These are phyloP conservation scores for Ifrita kowaldi DNA, from an alignment of 2,113 vertebrate species.

Conservation along the genomic window DNA sequence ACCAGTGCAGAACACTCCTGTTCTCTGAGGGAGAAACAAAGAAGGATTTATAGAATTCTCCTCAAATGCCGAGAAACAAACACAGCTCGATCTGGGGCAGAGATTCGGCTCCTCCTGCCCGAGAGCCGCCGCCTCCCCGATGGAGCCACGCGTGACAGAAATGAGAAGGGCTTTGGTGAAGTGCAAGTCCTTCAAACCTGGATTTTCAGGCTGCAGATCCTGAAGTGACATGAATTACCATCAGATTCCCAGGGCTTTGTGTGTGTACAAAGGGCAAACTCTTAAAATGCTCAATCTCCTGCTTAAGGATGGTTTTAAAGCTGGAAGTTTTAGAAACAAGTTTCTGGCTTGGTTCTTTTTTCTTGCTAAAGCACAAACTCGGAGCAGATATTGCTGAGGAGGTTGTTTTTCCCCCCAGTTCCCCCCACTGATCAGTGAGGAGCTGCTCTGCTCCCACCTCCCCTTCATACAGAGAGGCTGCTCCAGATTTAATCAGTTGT, in stretches of 20 bases:
- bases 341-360: not conserved
- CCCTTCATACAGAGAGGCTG: fast-evolving
- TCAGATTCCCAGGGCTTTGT: not conserved
- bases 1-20: not conserved
- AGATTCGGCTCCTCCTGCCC: not conserved
- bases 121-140: not conserved
- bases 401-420: not conserved
- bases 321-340: not conserved
- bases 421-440: not conserved
- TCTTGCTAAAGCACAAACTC: fast-evolving
- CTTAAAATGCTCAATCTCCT: not conserved
- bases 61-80: not conserved
- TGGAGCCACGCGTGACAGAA: not conserved
- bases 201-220: not conserved
- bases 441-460: not conserved
- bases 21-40: not conserved
- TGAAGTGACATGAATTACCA: not conserved
- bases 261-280: not conserved
- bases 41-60: not conserved
- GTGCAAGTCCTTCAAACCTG: not conserved
- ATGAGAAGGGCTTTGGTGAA: not conserved
- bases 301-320: not conserved
- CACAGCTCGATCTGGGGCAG: not conserved
- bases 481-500: fast-evolving
- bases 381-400: not conserved